Base-by-base conservation (phyloP, 2,113 vertebrate species). In the Panurus biarmicus region DNA sequence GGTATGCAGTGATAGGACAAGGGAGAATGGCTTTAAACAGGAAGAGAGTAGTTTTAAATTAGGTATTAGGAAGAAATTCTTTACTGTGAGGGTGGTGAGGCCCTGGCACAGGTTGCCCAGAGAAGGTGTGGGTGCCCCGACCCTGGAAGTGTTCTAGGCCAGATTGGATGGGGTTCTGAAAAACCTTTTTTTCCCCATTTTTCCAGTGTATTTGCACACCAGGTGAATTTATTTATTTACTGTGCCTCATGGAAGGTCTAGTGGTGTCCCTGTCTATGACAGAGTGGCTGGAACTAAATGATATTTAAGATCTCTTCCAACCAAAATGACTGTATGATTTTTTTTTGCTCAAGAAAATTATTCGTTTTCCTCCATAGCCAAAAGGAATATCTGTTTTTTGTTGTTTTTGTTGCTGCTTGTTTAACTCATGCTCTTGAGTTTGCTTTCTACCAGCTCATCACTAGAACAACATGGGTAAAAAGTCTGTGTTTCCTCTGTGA, bases 271-370 rank as follows among this genome's bases (percentile, higher is more conserved):
- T 38, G 29, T 10, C 19, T 8, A 29, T 65, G 23, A 33, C 15
- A 58, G 36, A 58, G 12, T 5, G 4, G 1, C 17, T 73, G 51
- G 18, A 58, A 65, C 8, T 33, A 51, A 50, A 24, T 24, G 2
- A 12, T 24, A 31, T 20, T 58, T 44, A 36, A 44, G 18, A 47
- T 44, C 12, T 25, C 26, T 66, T 80, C 18, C 26, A 58, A 11
- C 5, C 0, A 0, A 58, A n/a, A 51, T 36, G 24, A 12, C 3
- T 4, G 7, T 10, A 44, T 38, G 11, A 24, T 58, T 65, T 54
- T 57, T 58, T 54, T 57, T 7, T 33, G 5, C n/a, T 87, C 14
- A 62, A 38, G 36, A 82, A 56, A 85, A 69, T 19, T 1, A 12
- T 33, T 33, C 3, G 23, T 72, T 67, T 71, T 33, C 12, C 23